Evolutionary conservation across 2,113 vertebrate species (phyloP), one percentile per base, ranked within the genome.

Genomic region (Eudyptes chrysolophus): DNA sequence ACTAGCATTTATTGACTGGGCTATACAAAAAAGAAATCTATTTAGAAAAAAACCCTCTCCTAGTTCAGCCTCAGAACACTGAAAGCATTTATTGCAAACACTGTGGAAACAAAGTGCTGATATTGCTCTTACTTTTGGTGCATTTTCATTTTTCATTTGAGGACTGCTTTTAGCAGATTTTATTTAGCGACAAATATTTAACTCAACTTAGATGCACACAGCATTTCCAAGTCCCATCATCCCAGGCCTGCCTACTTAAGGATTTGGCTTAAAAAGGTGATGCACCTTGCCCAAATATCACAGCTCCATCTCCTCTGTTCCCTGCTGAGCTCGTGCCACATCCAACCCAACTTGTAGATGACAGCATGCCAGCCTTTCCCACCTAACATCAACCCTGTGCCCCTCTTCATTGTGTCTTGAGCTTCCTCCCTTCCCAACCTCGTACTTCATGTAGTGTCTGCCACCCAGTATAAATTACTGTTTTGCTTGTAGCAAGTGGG

Each of bases 121-220:
- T 75, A 46, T 10, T 34, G 77, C 69, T 84, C 58, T 68, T 61
- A 69, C 48, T 88, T 90, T 57, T 76, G 54, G 79, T 81, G 61
- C 51, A 61, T 75, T 94, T 96, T 75, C 83, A 84, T 87, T 80
- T 97, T 87, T 85, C 82, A 90, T 84, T 72, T 77, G 65, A 86
- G 57, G 42, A n/a, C 51, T 55, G 9, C 46, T 95, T 93, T 96
- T 74, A 90, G 82, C 58, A 93, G 84, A 49, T 64, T 77, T 85
- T 88, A 48, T 93, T 88, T 88, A 81, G 48, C 38, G 55, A 85
- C 1, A 2, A 40, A 77, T 87, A 72, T 4, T 66, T n/a, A 89
- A n/a, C 38, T 85, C 74, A 57, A 46, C 16, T 60, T 18, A 34
- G 70, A 81, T 6, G 19, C 66, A 42, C 5, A 9, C 13, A 51